A percentile compares a stretch with the other conserved stretches of the same genome.
Evolutionary conservation across 2,113 vertebrate genomes (phyloP).

Genomic region (Eira barbara): DNA sequence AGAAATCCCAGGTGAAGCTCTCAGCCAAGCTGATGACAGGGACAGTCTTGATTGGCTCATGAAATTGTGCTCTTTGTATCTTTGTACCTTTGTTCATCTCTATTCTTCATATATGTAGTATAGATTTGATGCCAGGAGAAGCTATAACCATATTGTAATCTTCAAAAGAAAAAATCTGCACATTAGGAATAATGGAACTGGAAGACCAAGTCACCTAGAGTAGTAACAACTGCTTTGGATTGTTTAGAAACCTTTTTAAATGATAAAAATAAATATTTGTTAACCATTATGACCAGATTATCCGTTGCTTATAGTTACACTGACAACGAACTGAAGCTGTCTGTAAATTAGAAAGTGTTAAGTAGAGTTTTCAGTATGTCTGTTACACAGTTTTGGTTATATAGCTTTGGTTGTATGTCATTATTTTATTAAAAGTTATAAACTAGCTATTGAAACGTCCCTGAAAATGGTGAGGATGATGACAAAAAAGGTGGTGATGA

Average conservation of each 20-base stretch:
- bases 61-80: neutral
- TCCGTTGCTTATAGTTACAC: neutral
- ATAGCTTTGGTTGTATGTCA: neutral
- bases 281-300: neutral
- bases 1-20: neutral
- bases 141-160: neutral
- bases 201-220: neutral
- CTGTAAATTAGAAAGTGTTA: neutral
- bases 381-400: neutral
- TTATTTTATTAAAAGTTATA: neutral
- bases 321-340: neutral
- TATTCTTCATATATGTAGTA: neutral
- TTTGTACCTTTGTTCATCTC: neutral
- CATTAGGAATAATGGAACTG: neutral
- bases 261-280: neutral
- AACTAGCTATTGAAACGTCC: neutral
- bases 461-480: neutral
- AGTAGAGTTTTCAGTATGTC: neutral
- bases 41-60: neutral
- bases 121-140: neutral
- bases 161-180: neutral
- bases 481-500: neutral
- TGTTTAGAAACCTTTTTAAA: neutral
- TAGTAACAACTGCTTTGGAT: neutral
- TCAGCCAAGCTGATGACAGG: neutral